Evolutionary conservation across 2,797 vertebrate species (phyloP).

Genomic region (Stomatorhinus walkeri): DNA sequence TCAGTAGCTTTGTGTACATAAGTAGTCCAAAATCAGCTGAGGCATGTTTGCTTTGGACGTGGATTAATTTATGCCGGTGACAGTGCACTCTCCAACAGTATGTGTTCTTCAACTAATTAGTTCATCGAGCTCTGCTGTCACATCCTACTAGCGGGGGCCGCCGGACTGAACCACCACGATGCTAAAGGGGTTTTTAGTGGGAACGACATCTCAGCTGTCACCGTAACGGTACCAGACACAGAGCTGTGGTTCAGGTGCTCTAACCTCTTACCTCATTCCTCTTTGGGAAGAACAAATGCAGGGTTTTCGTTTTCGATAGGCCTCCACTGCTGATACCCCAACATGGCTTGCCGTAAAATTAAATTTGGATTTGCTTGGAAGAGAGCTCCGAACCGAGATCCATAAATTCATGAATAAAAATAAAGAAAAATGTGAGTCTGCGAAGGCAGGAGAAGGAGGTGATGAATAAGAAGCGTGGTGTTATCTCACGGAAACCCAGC

Average conservation of each 20-base stretch:
- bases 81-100: background rate
- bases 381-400: constrained; percentile 51
- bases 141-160: background rate
- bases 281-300: constrained; percentile 46
- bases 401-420: constrained; percentile 63
- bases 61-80: background rate
- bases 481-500: constrained; percentile 50
- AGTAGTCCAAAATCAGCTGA: background rate
- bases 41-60: background rate
- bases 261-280: background rate
- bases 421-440: constrained; percentile 42
- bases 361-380: constrained; percentile 53
- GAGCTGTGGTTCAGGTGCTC: background rate
- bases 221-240: background rate
- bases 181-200: background rate
- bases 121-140: background rate
- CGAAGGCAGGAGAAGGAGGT: constrained; percentile 27
- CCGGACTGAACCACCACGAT: background rate
- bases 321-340: constrained; percentile 48
- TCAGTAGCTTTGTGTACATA: background rate
- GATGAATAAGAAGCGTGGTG: constrained; percentile 43
- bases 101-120: constrained; percentile 19
- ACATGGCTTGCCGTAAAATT: constrained; percentile 58
- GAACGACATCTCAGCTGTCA: background rate
- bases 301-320: constrained; percentile 45